A percentile compares a stretch with the other conserved stretches of the same genome.
phyloP scores from a whole-genome alignment of 2,888 invertebrate species.

The Lycocerus yunnanus region DNA sequence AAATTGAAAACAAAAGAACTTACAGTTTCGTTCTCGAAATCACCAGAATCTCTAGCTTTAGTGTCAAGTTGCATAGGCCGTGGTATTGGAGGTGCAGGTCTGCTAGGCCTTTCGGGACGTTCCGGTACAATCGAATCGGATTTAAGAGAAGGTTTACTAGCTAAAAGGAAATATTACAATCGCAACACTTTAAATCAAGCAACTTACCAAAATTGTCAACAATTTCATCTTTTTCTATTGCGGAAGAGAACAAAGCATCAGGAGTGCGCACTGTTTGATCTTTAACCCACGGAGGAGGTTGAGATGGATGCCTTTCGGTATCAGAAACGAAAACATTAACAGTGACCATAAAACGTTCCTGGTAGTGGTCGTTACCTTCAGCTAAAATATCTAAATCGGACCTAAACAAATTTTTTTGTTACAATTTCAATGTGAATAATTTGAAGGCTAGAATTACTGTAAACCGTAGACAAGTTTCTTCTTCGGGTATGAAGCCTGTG shows the following conservation, averaged over 20 bases:
- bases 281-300: constrained; percentile 77
- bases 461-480: constrained; percentile 76
- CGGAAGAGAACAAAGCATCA: constrained; percentile 73
- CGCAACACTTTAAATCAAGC: not conserved
- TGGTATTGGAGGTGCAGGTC: constrained; percentile 48
- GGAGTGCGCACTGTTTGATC: constrained; percentile 64
- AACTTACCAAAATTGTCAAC: constrained; percentile 78
- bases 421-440: not conserved
- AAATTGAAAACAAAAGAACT: not conserved
- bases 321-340: constrained; percentile 75
- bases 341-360: constrained; percentile 70
- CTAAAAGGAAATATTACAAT: constrained; percentile 40
- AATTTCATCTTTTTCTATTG: constrained; percentile 81
- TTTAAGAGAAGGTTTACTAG: constrained; percentile 54
- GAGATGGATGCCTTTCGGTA: constrained; percentile 67
- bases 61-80: constrained; percentile 36
- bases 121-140: constrained; percentile 38
- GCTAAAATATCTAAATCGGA: constrained; percentile 82
- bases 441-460: constrained; percentile 55
- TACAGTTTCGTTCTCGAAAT: constrained; percentile 43
- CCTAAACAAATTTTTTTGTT: constrained; percentile 49
- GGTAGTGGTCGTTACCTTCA: constrained; percentile 67
- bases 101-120: constrained; percentile 39
- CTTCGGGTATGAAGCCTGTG: constrained; percentile 80
- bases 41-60: constrained; percentile 42